These are phyloP conservation scores for Hedychridium roseum DNA, from an alignment of 2,888 invertebrate species.

Conservation along the genomic window DNA sequence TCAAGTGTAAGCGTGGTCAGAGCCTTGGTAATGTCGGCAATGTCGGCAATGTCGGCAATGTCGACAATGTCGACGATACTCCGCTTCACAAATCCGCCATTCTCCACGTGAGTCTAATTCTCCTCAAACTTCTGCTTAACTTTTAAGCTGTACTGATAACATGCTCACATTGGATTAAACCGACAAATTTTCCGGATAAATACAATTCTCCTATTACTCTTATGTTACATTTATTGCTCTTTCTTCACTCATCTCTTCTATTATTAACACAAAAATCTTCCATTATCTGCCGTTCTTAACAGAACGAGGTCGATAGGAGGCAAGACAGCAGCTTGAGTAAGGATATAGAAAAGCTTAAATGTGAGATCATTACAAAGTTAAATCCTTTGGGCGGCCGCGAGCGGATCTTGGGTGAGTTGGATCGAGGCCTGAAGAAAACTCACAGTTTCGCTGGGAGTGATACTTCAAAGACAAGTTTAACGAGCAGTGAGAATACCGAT, in stretches of 20 bases:
- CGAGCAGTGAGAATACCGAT: constrained; percentile 73
- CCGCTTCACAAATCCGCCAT: constrained; percentile 17
- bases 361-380: constrained; percentile 56
- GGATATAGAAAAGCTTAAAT: constrained; percentile 54
- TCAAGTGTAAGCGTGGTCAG: constrained; percentile 68
- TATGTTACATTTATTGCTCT: too few species aligned
- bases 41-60: constrained; percentile 24
- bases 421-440: constrained; percentile 51
- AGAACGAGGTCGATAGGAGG: constrained; percentile 28
- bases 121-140: too few species aligned
- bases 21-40: constrained; percentile 29
- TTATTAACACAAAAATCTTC: too few species aligned
- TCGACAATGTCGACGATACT: constrained; percentile 21
- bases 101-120: constrained; percentile 30
- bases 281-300: too few species aligned
- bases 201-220: constrained; percentile 7
- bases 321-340: constrained; percentile 47
- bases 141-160: too few species aligned
- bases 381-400: constrained; percentile 25
- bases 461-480: constrained; percentile 67
- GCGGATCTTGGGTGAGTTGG: constrained; percentile 25
- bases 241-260: too few species aligned
- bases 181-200: background rate
- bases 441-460: constrained; percentile 61
- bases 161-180: too few species aligned